These are phyloP conservation scores for Tapirus terrestris DNA, from an alignment of 2,113 vertebrate genomes.

Conservation along the genomic window DNA sequence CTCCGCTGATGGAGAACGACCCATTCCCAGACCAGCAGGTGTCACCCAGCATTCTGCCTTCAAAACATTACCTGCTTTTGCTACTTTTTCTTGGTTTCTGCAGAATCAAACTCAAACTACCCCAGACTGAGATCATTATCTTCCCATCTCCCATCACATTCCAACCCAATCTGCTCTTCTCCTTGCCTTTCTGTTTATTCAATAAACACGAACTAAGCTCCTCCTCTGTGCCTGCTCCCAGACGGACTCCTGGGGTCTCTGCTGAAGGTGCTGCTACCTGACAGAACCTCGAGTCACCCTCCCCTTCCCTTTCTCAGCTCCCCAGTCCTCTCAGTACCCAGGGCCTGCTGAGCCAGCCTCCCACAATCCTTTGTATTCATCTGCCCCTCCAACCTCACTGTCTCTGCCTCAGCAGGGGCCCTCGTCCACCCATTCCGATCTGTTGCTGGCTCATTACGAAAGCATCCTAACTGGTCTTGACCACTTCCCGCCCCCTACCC, in stretches of 20 bases:
- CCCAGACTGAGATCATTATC: background rate
- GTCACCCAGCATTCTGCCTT: background rate
- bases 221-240: background rate
- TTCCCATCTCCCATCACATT: background rate
- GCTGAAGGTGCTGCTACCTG: background rate
- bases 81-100: background rate
- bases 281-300: background rate
- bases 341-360: background rate
- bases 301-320: background rate
- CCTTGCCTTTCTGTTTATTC: background rate
- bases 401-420: background rate
- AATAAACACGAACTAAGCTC: background rate
- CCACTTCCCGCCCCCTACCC: fast-evolving
- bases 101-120: background rate
- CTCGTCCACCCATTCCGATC: background rate
- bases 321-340: background rate
- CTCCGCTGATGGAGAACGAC: background rate
- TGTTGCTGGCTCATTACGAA: background rate
- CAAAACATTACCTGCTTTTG: background rate
- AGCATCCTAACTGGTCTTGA: background rate
- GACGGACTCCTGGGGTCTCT: background rate
- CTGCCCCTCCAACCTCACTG: background rate
- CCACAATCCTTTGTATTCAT: background rate
- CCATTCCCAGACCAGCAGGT: background rate
- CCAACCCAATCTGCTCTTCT: background rate